Evolutionary conservation across 2,113 vertebrate species (phyloP).

Genomic region (Ancistrus triradiatus): DNA sequence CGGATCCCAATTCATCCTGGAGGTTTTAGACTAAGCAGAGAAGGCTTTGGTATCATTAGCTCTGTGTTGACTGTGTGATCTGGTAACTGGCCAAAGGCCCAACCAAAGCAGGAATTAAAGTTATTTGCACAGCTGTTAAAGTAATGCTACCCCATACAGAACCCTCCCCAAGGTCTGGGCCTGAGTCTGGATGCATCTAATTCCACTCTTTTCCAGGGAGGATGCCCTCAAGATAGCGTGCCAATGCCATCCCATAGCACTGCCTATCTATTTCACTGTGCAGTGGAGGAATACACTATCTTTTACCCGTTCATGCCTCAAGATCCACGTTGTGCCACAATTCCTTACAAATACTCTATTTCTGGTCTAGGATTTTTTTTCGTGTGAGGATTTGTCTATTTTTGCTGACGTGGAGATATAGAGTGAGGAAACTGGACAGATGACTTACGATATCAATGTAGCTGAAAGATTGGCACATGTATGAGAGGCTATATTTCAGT

Average conservation of each 20-base stretch:
- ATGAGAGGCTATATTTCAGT: conserved; percentile 16
- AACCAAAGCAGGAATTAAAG: conserved; percentile 60
- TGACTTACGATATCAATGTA: conserved; percentile 1
- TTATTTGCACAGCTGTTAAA: conserved; percentile 68
- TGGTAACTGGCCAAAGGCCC: conserved; percentile 33
- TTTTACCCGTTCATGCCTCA: too few relatives aligned
- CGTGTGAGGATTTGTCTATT: not conserved
- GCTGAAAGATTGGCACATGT: conserved; percentile 10
- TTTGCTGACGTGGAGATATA: not conserved
- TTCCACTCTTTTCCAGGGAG: conserved; percentile 35
- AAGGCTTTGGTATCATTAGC: conserved; percentile 57
- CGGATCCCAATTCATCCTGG: conserved; percentile 39
- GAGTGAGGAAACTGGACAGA: not conserved
- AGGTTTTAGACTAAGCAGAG: conserved; percentile 46
- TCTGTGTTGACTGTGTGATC: conserved; percentile 47
- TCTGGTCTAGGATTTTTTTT: too few relatives aligned
- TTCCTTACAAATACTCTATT: too few relatives aligned
- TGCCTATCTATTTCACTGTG: conserved; percentile 14
- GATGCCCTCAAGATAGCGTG: conserved; percentile 27
- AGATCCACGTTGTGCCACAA: too few relatives aligned
- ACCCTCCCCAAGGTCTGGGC: conserved; percentile 30
- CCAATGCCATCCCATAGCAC: conserved; percentile 37
- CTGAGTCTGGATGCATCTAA: conserved; percentile 41
- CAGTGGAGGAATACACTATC: too few relatives aligned
- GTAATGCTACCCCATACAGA: conserved; percentile 61